phyloP scores from a whole-genome alignment of 2,113 vertebrate species.

The Nesoenas mayeri region DNA sequence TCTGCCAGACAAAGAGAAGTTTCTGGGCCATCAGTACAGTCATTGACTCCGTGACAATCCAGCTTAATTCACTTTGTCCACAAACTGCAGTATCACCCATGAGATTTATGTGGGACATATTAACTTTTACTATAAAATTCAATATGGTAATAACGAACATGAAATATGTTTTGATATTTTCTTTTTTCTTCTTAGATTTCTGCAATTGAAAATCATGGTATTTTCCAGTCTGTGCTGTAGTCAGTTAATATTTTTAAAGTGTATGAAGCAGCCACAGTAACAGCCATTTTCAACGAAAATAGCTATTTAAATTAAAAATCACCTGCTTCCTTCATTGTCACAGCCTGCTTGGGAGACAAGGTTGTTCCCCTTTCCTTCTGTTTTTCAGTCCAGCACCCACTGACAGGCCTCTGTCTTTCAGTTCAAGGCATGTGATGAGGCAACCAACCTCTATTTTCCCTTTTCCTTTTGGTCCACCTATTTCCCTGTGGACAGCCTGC shows the following conservation, averaged over 20 bases:
- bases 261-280: not conserved
- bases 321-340: not conserved
- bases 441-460: not conserved
- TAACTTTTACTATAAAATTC: not conserved
- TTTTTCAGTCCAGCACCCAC: not conserved
- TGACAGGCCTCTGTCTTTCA: not conserved
- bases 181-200: not conserved
- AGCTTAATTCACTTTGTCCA: not conserved
- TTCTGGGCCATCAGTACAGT: not conserved
- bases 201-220: not conserved
- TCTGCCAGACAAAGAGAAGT: not conserved
- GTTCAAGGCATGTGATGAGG: not conserved
- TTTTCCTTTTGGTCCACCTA: not conserved
- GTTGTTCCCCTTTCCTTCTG: not conserved
- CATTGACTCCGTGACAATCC: not conserved
- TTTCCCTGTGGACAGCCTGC: not conserved
- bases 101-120: not conserved
- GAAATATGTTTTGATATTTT: not conserved
- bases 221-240: not conserved
- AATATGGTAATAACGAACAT: not conserved
- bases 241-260: not conserved
- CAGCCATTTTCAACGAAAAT: not conserved
- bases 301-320: not conserved
- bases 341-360: not conserved
- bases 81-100: not conserved